A percentile compares a stretch with the other conserved stretches of the same genome.
Conservation (phyloP, 2,888 invertebrate genomes). For the Caenorhabditis wallacei region DNA sequence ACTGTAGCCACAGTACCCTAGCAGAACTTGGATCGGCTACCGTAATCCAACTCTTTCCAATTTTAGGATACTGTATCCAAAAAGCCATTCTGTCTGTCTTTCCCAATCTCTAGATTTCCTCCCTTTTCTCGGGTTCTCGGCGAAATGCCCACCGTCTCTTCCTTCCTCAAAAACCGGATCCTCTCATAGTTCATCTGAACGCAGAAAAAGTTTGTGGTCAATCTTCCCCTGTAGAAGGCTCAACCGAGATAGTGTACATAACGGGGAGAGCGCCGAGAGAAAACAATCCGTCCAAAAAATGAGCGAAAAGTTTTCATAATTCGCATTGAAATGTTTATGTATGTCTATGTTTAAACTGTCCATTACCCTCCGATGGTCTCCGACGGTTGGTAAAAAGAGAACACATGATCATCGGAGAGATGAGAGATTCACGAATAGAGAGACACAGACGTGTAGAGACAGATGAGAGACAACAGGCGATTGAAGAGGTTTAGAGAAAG, state of each 20-base stretch:
- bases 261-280: not conserved
- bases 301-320: constrained; percentile 6
- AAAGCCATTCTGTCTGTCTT: not conserved
- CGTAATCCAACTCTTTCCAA: no score
- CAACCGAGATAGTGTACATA: not conserved
- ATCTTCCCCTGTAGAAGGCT: not conserved
- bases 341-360: constrained; percentile 21
- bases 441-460: constrained; percentile 8
- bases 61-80: no score
- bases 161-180: constrained; percentile 8
- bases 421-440: constrained; percentile 17
- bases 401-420: constrained; percentile 49
- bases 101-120: not conserved
- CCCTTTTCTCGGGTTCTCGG: not conserved
- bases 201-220: constrained; percentile 8
- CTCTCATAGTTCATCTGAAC: not conserved
- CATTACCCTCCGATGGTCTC: constrained; percentile 27
- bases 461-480: not conserved
- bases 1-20: no score
- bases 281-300: not conserved
- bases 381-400: constrained; percentile 20
- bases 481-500: not conserved
- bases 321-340: not conserved
- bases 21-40: no score
- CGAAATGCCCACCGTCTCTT: no score